Evolutionary conservation across 2,797 vertebrate species (phyloP), one percentile per base, ranked within the genome.

Genomic region (Poecilia picta): DNA sequence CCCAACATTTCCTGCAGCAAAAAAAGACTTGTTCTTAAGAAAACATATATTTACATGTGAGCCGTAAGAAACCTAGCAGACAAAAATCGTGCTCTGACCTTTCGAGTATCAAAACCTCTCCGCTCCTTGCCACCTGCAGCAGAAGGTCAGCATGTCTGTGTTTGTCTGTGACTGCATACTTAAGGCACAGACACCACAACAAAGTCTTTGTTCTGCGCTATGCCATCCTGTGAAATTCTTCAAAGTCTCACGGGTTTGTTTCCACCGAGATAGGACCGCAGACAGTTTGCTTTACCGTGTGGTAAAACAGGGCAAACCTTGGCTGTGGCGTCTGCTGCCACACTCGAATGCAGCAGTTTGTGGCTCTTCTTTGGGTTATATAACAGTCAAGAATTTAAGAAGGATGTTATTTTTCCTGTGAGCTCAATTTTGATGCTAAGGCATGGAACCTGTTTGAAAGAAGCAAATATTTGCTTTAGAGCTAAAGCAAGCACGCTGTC

Each of bases 61-160:
- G 31, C 23, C 18, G 57, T 8, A 80, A 62, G 80, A 84, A 76
- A 76, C 18, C 47, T n/a, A 55, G 7, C 78, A 88, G 87, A 85
- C 84, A 87, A 84, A 88, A 73, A 81, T 53, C 55, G 47, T 5
- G 28, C 71, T 82, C 47, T 88, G 88, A 83, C 81, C 83, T 88
- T 89, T 81, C 64, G 74, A 80, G 77, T 33, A 82, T 82, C 78
- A 81, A 72, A 80, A 75, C 49, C 23, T 31, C 73, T 88, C 46
- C 81, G 76, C 64, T 51, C 53, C 41, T 51, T 3, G 72, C 46
- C 89, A 90, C 86, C 88, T 91, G 91, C 88, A 85, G 46, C 36
- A 81, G 86, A 92, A 91, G 88, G 90, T 94, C 86, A 89, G 8
- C 1, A 36, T 73, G 70, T 83, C 33, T 79, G 73, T 53, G 70